Evolutionary conservation across 2,797 vertebrate genomes (phyloP), one percentile per base, ranked within the genome.

Genomic region (Mormyrus hasselquistii): DNA sequence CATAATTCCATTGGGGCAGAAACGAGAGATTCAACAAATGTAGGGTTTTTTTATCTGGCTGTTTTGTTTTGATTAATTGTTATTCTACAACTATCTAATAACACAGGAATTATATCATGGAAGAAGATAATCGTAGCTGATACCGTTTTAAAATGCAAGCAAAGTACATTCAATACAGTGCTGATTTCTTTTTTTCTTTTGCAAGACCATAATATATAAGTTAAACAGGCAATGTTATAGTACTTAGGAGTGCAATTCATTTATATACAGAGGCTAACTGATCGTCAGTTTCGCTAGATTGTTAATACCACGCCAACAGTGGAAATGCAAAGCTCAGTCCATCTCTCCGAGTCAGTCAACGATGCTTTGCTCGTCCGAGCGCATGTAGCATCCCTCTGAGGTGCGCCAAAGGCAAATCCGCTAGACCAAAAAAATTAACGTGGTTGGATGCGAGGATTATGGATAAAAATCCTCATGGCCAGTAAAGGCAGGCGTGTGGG

Each of bases 211-310:
- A 86, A 86, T 50, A 89, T 86, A 52, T 59, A 86, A 84, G 76
- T 88, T 89, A 89, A 52, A 86, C 88, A 89, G 88, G 88, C 88
- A 89, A 73, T 52, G 83, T 38, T 86, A 89, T 38, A 89, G 82
- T 62, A 89, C 12, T 65, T 50, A 86, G 44, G 79, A 89, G 57
- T 89, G 88, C 57, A 89, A 73, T 69, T 86, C 25, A 47, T 69
- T 89, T 89, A 89, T 89, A 65, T 86, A 89, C 88, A 89, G 25
- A 38, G 41, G 7, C 44, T 22, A 52, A 47, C 14, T 25, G 82
- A 86, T 69, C 57, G 38, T 49, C 73, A 57, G 34, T 83, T 83
- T 34, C 52, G 76, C 50, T 84, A 41, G 47, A 59, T 52, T 82
- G 22, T 55, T 59, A 47, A 82, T 25, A 57, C 34, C 50, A 82